phyloP scores from a whole-genome alignment of 2,113 vertebrate species.

The Gasterosteus aculeatus region DNA sequence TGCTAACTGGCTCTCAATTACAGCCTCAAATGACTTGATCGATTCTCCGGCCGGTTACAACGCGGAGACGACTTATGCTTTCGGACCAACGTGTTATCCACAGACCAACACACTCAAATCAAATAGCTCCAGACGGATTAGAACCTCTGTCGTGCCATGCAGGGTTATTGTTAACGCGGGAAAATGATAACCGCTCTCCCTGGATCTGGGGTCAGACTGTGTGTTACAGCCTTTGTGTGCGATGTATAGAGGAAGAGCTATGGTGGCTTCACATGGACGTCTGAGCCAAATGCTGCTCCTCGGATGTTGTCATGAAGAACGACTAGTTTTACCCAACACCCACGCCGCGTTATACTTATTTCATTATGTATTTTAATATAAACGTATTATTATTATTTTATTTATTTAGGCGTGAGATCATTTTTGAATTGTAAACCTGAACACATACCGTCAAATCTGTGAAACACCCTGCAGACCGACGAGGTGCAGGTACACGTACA shows the following conservation, averaged over 20 bases:
- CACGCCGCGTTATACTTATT: no score
- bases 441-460: background rate
- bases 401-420: background rate
- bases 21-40: conserved; percentile 22
- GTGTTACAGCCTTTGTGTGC: background rate
- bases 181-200: conserved; percentile 29
- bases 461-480: conserved; percentile 1
- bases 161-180: conserved; percentile 50
- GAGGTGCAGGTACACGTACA: background rate
- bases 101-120: conserved; percentile 14
- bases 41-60: background rate
- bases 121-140: conserved; percentile 14
- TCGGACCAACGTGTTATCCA: conserved; percentile 7
- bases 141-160: conserved; percentile 61
- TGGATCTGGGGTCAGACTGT: conserved; percentile 14
- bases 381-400: no score
- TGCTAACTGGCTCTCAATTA: conserved; percentile 15
- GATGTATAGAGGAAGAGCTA: background rate
- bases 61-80: conserved; percentile 18
- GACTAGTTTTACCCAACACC: background rate
- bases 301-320: conserved; percentile 46
- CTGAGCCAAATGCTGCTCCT: conserved; percentile 40
- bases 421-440: background rate
- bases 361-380: no score
- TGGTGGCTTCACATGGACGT: conserved; percentile 10